Evolutionary conservation across 2,797 vertebrate species (phyloP).

Genomic region (Chanos chanos): DNA sequence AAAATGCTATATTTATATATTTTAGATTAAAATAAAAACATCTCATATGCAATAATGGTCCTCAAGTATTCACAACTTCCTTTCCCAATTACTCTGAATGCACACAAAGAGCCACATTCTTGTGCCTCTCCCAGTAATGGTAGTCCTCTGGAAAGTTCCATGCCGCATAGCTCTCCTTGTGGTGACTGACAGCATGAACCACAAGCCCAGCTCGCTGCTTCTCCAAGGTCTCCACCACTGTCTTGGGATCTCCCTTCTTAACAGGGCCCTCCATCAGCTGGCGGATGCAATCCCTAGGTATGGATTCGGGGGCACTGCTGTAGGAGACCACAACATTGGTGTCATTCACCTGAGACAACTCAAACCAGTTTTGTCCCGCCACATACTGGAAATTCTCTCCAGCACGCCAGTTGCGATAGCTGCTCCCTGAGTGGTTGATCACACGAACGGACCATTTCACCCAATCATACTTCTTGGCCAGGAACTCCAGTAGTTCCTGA

Average conservation of each 20-base stretch:
- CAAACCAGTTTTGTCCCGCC: conserved; percentile 65
- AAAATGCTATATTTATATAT: no score
- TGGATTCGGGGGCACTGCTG: conserved; percentile 58
- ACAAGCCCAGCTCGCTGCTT: conserved; percentile 67
- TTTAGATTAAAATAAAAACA: background rate
- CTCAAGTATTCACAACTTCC: background rate
- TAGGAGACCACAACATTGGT: conserved; percentile 71
- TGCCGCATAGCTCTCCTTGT: conserved; percentile 66
- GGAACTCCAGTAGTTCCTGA: conserved; percentile 59
- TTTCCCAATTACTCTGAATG: conserved; percentile 61
- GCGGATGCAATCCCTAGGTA: conserved; percentile 58
- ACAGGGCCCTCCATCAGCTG: conserved; percentile 62
- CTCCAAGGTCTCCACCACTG: conserved; percentile 64
- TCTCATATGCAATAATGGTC: background rate
- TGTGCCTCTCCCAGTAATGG: conserved; percentile 77
- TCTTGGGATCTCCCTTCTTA: conserved; percentile 59
- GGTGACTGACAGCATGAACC: conserved; percentile 69
- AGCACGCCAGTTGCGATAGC: conserved; percentile 65
- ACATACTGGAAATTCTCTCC: conserved; percentile 71
- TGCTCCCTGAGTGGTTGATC: conserved; percentile 64
- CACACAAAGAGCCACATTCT: conserved; percentile 69
- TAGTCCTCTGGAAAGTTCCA: conserved; percentile 73
- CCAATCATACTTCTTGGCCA: conserved; percentile 75
- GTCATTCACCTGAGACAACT: conserved; percentile 65
- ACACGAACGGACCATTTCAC: conserved; percentile 74